Evolutionary conservation across 2,797 vertebrate species (phyloP), one percentile per base, ranked within the genome.

Genomic region (Antennarius maculatus): DNA sequence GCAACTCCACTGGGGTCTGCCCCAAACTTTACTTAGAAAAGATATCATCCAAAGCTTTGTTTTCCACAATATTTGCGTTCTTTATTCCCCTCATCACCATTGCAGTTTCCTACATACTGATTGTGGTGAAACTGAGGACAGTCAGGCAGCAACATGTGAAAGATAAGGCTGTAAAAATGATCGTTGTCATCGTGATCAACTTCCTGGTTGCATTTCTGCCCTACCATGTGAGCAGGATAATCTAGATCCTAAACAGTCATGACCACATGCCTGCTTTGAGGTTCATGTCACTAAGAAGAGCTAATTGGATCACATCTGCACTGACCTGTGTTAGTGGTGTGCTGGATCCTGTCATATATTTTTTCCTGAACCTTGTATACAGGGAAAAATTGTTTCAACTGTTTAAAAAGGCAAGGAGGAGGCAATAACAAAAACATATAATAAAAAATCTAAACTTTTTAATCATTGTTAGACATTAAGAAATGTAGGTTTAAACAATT

Each of bases 291-390:
- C 68, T 94, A 12, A 14, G 63, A 41, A 76, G 71, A 56, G 76
- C 80, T 53, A 94, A 94, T 72, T 81, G 80, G 56, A 74, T 93
- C 66, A 94, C 93, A 6, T 93, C 92, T 16, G 92, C 92, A 4
- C 72, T 94, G 17, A 93, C 89, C 27, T 93, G 93, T 74, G 37
- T 94, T 43, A 92, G 82, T 18, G 86, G 83, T 3, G 55, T 92
- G 9, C 74, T 94, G 71, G 91, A 94, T 80, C 93, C 93, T 16
- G 69, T 93, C 1, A 88, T 94, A 89, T 94, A 94, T 75, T 94
- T 94, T 71, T 92, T 92, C 64, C 71, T 94, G 16, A 89, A 91
- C 16, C 58, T 11, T 29, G 74, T 69, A 10, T 94, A 91, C 84
- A 88, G 80, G 18, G 52, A 81, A 4, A 76, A 51, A 17, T 46